Evolutionary conservation across 1,140 invertebrate species (phyloP), one percentile per base, ranked within the genome.

Genomic region (Lepidurus packardi): DNA sequence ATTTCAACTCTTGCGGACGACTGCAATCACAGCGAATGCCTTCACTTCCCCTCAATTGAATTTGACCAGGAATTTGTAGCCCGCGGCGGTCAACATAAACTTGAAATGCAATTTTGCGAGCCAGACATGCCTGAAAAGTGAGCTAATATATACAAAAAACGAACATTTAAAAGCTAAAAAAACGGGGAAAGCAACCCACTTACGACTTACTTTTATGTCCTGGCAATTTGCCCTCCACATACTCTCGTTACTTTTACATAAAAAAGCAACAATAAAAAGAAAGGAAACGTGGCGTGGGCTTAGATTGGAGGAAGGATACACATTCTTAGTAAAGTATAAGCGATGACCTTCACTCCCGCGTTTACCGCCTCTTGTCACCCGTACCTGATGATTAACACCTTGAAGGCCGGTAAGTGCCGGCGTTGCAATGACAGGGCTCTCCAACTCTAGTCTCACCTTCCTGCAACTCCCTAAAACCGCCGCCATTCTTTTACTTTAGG

Each of bases 321-420:
- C 13, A 13, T 9, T 65, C 53, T 65, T 65, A 7, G n/a, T 21
- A 65, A 65, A 65, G 16, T 65, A 65, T 16, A 65, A 3, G 53
- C 53, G 21, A 65, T n/a, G 53, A 16, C 16, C 53, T 65, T 65
- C 53, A 65, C 53, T 65, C 21, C 21, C 21, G 53, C 53, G 21
- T 65, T 21, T 16, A 21, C 53, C 53, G 13, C 6, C 53, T n/a
- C 53, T 21, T 65, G 53, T 65, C 53, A 65, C 16, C 53, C 53
- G 13, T 16, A 65, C 16, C 53, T 65, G 53, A 7, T 65, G 53
- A 65, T 65, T 65, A 65, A 65, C 53, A 47, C 10, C 13, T 16
- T 7, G 53, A 65, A 65, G 53, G 53, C 53, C 53, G 53, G 53
- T 65, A 65, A 65, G 53, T 65, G 53, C 53, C 53, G 53, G 53